A percentile compares a stretch with the other conserved stretches of the same genome.
These are phyloP conservation scores for Aphelinus atriplicis DNA, from an alignment of 1,140 invertebrate species.

Conservation along the genomic window DNA sequence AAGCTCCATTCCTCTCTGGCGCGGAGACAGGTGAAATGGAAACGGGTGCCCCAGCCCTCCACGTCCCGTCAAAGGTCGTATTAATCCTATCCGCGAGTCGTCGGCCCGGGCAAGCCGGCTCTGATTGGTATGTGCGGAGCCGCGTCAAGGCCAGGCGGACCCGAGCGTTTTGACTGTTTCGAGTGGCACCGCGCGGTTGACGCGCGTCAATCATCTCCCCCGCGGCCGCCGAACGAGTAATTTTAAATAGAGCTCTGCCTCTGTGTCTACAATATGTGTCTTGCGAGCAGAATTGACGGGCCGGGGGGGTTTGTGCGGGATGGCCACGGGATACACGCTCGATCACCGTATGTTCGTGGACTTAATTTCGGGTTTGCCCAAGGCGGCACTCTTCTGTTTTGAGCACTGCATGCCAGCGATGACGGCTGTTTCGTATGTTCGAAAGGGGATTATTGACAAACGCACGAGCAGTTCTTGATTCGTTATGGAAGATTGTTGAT, in stretches of 20 bases:
- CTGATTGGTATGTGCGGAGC: constrained; percentile 22
- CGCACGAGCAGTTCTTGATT: neutral
- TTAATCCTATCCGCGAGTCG: constrained; percentile 28
- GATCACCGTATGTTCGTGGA: neutral
- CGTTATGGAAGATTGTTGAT: too few species aligned
- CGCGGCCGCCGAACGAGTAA: constrained; percentile 2
- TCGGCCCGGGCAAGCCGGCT: neutral
- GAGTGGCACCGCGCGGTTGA: constrained; percentile 41
- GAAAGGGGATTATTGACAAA: neutral
- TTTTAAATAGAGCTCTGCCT: constrained; percentile 6
- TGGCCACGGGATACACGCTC: too few species aligned
- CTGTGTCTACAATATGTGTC: too few species aligned
- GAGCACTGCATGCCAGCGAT: too few species aligned
- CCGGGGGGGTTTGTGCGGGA: too few species aligned
- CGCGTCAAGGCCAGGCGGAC: neutral
- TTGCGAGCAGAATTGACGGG: too few species aligned
- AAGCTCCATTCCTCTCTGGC: constrained; percentile 1
- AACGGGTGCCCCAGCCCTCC: constrained; percentile 13
- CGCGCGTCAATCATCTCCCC: constrained; percentile 42
- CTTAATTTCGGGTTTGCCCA: too few species aligned
- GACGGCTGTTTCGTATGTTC: neutral
- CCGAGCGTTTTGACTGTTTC: constrained; percentile 46
- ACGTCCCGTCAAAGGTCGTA: constrained; percentile 13
- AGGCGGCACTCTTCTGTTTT: too few species aligned
- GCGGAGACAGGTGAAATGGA: constrained; percentile 31